Evolutionary conservation across 1,140 invertebrate genomes (phyloP).

Genomic region (Apis florea): DNA sequence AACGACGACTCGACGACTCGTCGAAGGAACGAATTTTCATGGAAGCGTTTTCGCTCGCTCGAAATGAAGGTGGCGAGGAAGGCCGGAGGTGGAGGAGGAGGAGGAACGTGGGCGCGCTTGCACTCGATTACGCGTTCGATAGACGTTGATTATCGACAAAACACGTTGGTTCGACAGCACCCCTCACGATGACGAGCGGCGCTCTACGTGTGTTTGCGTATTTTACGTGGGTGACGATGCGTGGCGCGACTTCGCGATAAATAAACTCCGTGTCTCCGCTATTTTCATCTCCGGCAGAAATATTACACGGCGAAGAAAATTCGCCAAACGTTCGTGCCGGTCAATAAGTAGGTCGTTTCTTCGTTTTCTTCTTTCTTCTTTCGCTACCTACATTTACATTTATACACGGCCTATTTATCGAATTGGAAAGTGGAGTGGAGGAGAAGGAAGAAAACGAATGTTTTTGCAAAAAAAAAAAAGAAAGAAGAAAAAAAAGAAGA

Average conservation of each 20-base stretch:
- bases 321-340: neutral
- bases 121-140: slow-evolving; percentile 68
- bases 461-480: neutral
- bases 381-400: too few species aligned
- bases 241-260: slow-evolving; percentile 41
- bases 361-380: too few species aligned
- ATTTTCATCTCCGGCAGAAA: slow-evolving; percentile 28
- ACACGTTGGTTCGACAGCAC: slow-evolving; percentile 67
- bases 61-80: slow-evolving; percentile 56
- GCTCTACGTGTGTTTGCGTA: slow-evolving; percentile 38
- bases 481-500: neutral
- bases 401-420: neutral
- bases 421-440: too few species aligned
- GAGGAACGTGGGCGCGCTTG: slow-evolving; percentile 54
- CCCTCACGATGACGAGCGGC: slow-evolving; percentile 65
- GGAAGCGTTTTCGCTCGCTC: slow-evolving; percentile 53
- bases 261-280: slow-evolving; percentile 24
- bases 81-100: slow-evolving; percentile 40
- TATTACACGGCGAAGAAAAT: neutral
- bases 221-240: slow-evolving; percentile 26
- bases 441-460: too few species aligned
- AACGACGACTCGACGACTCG: slow-evolving; percentile 52
- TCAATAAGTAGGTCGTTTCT: neutral
- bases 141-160: slow-evolving; percentile 69
- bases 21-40: slow-evolving; percentile 62